Evolutionary conservation across 2,797 vertebrate genomes (phyloP), one percentile per base, ranked within the genome.

Genomic region (Hippopotamyrus pictus): DNA sequence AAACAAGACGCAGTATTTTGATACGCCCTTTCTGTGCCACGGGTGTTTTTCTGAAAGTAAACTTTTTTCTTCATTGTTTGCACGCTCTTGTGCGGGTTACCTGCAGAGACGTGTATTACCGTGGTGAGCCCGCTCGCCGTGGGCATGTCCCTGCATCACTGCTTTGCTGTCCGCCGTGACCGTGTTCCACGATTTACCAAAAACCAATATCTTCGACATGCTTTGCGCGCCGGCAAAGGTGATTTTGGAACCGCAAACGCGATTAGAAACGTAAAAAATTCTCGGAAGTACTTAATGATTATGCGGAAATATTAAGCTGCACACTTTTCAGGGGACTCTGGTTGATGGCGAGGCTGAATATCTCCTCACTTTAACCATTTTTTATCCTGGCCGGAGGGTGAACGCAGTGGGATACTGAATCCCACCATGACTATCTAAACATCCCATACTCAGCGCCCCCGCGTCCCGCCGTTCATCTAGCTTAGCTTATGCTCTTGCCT

Each of bases 381-480:
- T 89, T 44, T 57, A 50, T 87, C 53, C 19, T 17, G 59, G 29
- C 79, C 44, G 44, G 89, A 88, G 51, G 82, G 73, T 29, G 88
- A 73, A 41, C 69, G 33, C 33, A 73, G 69, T 73, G 29, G 69
- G 69, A 73, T 37, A 41, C 69, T 73, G 69, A 90, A 83, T 59
- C 88, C 69, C 89, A 90, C 88, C 88, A 88, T 22, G 62, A 79
- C 90, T 88, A 89, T 91, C 86, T 62, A 88, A 92, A 90, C 90
- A 89, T 37, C 53, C 90, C 83, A 90, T 90, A 73, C 29, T 37
- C 11, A 37, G 87, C 89, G 73, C 53, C 62, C 11, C 62, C 87
- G 44, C 3, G n/a, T 62, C 88, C 88, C 54, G 86, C 33, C 9
- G 17, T 33, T 41, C 17, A 33, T 87, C 51, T 41, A 53, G 17